Percentiles rank a stretch among this genome's conserved stretches.
Conservation (phyloP, 2,888 invertebrate species). For the Amorpha juglandis region DNA sequence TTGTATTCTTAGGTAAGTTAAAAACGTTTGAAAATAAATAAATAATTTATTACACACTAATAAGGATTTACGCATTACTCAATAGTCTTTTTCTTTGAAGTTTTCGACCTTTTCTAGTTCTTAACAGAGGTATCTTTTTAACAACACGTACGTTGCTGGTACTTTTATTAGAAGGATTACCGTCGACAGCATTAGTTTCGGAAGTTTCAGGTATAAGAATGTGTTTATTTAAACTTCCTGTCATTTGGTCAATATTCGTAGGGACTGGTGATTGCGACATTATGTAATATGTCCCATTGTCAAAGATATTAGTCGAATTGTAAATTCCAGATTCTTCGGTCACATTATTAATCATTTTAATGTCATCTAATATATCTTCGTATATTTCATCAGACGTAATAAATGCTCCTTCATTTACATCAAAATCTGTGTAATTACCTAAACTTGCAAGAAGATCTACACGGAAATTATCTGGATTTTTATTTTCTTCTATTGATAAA, state of each 20-base stretch:
- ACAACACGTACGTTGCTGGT: neutral
- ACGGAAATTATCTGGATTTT: neutral
- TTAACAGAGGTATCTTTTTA: constrained; percentile 16
- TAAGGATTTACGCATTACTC: neutral
- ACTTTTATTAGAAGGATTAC: neutral
- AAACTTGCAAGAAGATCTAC: neutral
- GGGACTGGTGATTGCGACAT: neutral
- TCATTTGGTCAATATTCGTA: neutral
- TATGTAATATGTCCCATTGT: neutral
- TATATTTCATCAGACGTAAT: neutral
- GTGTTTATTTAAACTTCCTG: neutral
- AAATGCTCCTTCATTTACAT: neutral
- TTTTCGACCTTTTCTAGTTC: constrained; percentile 6
- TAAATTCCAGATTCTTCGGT: neutral
- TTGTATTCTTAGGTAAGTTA: constrained; percentile 14
- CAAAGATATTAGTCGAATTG: neutral
- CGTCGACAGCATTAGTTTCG: neutral
- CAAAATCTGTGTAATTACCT: neutral
- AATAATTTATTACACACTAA: constrained; percentile 7
- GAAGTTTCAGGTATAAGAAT: neutral
- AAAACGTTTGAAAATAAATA: neutral
- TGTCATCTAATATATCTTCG: neutral
- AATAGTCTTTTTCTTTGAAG: constrained; percentile 1
- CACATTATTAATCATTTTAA: neutral
- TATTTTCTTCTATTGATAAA: neutral